Conservation (phyloP, 2,888 invertebrate genomes). For the Caradrina kadenii region DNA sequence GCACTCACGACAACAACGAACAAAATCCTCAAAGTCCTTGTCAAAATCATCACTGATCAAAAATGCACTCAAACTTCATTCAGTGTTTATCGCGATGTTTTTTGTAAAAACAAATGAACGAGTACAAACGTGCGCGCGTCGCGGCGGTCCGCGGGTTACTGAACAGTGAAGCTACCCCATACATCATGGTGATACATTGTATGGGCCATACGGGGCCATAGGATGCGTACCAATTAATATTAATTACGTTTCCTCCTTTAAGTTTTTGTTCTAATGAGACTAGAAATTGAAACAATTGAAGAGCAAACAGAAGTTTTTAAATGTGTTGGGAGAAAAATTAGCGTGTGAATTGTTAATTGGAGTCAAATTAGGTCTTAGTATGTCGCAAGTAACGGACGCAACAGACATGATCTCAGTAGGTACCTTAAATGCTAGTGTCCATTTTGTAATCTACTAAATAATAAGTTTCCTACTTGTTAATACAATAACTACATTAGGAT, state of each 20-base stretch:
- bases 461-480: background rate
- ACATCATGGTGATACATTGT: slow-evolving; percentile 55
- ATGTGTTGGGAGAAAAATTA: slow-evolving; percentile 43
- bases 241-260: slow-evolving; percentile 60
- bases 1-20: slow-evolving; percentile 74
- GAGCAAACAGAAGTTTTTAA: slow-evolving; percentile 57
- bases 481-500: background rate
- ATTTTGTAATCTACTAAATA: background rate
- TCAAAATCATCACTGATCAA: slow-evolving; percentile 79
- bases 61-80: slow-evolving; percentile 59
- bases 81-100: slow-evolving; percentile 59
- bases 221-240: slow-evolving; percentile 62
- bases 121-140: slow-evolving; percentile 66
- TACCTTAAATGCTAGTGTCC: background rate
- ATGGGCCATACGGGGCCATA: slow-evolving; percentile 39
- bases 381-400: background rate
- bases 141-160: slow-evolving; percentile 73
- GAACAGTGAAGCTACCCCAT: slow-evolving; percentile 66
- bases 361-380: slow-evolving; percentile 27
- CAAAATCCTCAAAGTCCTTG: slow-evolving; percentile 74
- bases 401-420: background rate
- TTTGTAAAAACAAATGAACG: slow-evolving; percentile 32
- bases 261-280: slow-evolving; percentile 60
- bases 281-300: slow-evolving; percentile 60
- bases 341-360: slow-evolving; percentile 54